phyloP scores from a whole-genome alignment of 1,140 invertebrate species.

The Drosophila biarmipes region DNA sequence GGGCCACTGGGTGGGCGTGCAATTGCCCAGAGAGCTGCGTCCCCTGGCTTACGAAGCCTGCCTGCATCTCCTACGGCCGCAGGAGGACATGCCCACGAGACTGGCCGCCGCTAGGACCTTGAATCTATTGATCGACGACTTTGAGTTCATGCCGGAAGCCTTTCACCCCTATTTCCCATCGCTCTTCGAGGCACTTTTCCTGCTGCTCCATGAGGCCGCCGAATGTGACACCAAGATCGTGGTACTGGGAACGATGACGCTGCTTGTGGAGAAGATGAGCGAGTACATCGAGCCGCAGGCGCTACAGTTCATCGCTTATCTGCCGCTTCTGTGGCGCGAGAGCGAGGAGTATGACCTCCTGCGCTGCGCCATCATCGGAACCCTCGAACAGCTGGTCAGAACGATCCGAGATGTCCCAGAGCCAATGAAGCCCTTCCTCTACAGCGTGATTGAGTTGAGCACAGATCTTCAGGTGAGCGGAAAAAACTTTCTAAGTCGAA shows the following conservation, averaged over 20 bases:
- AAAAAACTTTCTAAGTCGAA: too few relatives aligned
- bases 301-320: conserved; percentile 90
- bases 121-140: conserved; percentile 94
- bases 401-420: conserved; percentile 87
- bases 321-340: conserved; percentile 95
- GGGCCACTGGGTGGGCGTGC: conserved; percentile 93
- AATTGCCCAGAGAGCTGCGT: conserved; percentile 91
- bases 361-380: conserved; percentile 95
- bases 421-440: conserved; percentile 88
- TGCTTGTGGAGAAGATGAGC: conserved; percentile 94
- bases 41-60: conserved; percentile 93
- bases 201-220: conserved; percentile 93
- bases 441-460: conserved; percentile 91
- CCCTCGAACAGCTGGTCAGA: conserved; percentile 87
- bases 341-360: conserved; percentile 95
- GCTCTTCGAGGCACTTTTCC: conserved; percentile 91
- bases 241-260: conserved; percentile 94
- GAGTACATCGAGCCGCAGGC: conserved; percentile 88
- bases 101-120: conserved; percentile 91
- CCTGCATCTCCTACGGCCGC: conserved; percentile 88
- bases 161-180: conserved; percentile 93
- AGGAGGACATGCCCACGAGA: conserved; percentile 93
- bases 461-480: conserved; percentile 88
- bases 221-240: conserved; percentile 98
- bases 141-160: conserved; percentile 94